These are phyloP conservation scores for Brachirus orientalis DNA, from an alignment of 2,113 vertebrate genomes.

Conservation along the genomic window DNA sequence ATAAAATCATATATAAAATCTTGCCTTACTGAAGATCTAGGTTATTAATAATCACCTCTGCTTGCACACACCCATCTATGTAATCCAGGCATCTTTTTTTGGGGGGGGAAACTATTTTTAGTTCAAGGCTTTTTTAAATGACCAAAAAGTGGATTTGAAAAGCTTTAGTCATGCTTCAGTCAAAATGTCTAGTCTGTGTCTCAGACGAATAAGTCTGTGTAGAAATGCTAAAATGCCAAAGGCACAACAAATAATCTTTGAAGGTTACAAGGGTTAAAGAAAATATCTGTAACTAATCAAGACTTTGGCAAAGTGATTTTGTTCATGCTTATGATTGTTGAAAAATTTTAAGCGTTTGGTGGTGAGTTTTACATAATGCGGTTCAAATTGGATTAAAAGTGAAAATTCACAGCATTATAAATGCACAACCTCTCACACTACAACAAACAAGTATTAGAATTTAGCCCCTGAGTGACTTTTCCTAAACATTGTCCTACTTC, in stretches of 20 bases:
- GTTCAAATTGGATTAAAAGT: conserved; percentile 61
- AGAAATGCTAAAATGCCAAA: conserved; percentile 28
- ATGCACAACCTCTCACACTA: conserved; percentile 22
- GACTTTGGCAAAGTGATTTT: conserved; percentile 17
- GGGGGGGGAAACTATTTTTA: conserved; percentile 21
- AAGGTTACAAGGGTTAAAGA: conserved; percentile 26
- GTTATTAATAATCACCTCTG: conserved; percentile 20
- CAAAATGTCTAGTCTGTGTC: conserved; percentile 20
- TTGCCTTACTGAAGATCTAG: conserved; percentile 8
- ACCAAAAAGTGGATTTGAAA: conserved; percentile 42
- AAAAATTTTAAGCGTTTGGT: conserved; percentile 24
- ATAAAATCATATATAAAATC: conserved; percentile 22
- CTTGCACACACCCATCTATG: background rate
- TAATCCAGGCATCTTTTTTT: conserved; percentile 10
- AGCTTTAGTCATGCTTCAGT: conserved; percentile 37
- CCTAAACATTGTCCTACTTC: conserved; percentile 69
- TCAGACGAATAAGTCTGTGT: conserved; percentile 10
- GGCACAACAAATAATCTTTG: conserved; percentile 23
- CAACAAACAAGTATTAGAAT: conserved; percentile 50
- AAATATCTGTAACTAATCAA: conserved; percentile 19
- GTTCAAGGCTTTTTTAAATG: conserved; percentile 50
- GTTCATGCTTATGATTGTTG: too few species aligned
- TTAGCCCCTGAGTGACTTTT: conserved; percentile 57
- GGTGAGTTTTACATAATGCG: conserved; percentile 59
- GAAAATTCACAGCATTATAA: conserved; percentile 55